A percentile compares a stretch with the other conserved stretches of the same genome.
Conservation (phyloP, 1,140 invertebrate genomes). For the Mizuhopecten yessoensis region DNA sequence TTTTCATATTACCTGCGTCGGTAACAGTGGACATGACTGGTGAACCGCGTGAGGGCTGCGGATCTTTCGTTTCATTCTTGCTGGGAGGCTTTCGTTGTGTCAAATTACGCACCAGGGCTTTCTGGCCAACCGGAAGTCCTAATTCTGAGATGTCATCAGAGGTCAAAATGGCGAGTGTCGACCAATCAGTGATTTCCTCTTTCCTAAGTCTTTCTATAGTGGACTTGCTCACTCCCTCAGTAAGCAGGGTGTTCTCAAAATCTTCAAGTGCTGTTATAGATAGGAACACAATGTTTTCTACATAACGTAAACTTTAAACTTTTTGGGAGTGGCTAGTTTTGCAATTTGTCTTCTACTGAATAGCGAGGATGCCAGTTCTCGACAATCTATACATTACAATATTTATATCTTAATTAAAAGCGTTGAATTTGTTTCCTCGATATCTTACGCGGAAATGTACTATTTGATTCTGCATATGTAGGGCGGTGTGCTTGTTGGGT, state of each 20-base stretch:
- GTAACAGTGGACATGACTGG: background rate
- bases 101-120: background rate
- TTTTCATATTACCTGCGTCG: background rate
- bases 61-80: too few species aligned
- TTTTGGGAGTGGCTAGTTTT: too few species aligned
- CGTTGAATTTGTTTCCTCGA: too few species aligned
- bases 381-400: too few species aligned
- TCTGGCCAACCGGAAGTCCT: background rate
- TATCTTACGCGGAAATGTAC: too few species aligned
- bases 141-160: slow-evolving; percentile 3
- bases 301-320: too few species aligned
- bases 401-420: too few species aligned
- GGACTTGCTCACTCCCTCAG: background rate
- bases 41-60: background rate
- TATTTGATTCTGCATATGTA: too few species aligned
- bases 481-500: too few species aligned
- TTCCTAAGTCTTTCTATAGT: background rate
- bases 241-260: background rate
- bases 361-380: too few species aligned
- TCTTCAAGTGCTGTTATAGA: background rate
- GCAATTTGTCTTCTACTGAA: too few species aligned
- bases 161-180: background rate
- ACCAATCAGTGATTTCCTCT: background rate
- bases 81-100: background rate
- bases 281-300: background rate